Evolutionary conservation across 2,888 invertebrate genomes (phyloP), one percentile per base, ranked within the genome.

Genomic region (Meghimatium bilineatum): DNA sequence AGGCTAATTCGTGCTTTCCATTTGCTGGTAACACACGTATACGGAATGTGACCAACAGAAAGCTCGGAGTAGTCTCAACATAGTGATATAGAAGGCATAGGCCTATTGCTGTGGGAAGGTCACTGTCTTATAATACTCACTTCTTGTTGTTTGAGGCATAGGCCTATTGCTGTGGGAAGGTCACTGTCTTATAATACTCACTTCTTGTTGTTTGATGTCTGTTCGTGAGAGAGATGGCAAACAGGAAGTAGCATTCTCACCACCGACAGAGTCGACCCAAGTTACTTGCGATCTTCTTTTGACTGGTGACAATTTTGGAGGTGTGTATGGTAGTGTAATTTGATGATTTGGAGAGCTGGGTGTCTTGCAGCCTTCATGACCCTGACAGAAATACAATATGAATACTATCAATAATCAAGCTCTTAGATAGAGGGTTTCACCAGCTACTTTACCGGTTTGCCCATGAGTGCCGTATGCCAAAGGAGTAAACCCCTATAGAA

Each of bases 121-220:
- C 23, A 17, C 20, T 56, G 32, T 12, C 5, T 17, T 26, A 38
- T 2, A 71, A 1, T 8, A 29, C 66, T 77, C 36, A 92, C 92
- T 90, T 93, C 92, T 85, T 93, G 92, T 79, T 89, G 88, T 82
- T 92, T 92, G 56, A n/a, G n/a, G n/a, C n/a, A n/a, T n/a, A n/a
- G n/a, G n/a, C n/a, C n/a, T n/a, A n/a, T n/a, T n/a, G n/a, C n/a
- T n/a, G n/a, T n/a, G n/a, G n/a, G n/a, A n/a, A n/a, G n/a, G n/a
- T 56, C 23, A 17, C 20, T 56, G 32, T 12, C 5, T 17, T 26
- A 38, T 2, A 71, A 1, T 8, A 29, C 66, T 77, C 36, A 92
- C 92, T 90, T 93, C 92, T 85, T 93, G 92, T 79, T 89, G 88
- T 82, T 92, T 92, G 56, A 92, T 89, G 84, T 92, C 90, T 44